These are phyloP conservation scores for Acanthopagrus latus DNA, from an alignment of 2,797 vertebrate species.

Conservation along the genomic window DNA sequence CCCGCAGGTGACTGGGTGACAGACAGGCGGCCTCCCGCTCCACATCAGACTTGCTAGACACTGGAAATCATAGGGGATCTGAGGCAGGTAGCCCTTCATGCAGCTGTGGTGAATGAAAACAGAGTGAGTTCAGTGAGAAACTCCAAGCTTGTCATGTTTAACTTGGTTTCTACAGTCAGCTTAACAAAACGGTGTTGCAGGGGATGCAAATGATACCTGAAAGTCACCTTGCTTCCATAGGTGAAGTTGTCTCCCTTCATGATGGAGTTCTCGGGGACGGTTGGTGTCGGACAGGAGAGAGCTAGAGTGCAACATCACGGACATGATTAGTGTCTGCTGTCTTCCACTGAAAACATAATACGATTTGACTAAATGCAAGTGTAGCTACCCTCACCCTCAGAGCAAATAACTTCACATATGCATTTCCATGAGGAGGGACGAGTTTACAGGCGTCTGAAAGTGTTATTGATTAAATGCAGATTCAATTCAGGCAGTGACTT, in stretches of 20 bases:
- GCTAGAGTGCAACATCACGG: slow-evolving; percentile 78
- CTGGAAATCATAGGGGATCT: slow-evolving; percentile 88
- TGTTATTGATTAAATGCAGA: slow-evolving; percentile 9
- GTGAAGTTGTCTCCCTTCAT: slow-evolving; percentile 92
- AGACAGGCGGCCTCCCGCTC: slow-evolving; percentile 88
- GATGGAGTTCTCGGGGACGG: slow-evolving; percentile 88
- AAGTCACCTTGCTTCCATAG: slow-evolving; percentile 93
- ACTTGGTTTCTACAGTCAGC: neutral
- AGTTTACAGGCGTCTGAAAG: neutral
- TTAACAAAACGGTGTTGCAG: slow-evolving; percentile 15
- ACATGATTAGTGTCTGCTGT: slow-evolving; percentile 1
- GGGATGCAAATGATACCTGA: slow-evolving; percentile 89
- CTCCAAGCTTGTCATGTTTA: rapidly evolving
- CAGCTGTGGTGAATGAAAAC: slow-evolving; percentile 85
- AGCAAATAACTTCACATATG: neutral
- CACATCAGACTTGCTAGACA: slow-evolving; percentile 91
- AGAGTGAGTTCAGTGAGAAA: neutral
- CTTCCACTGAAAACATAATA: neutral
- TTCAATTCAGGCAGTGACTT: slow-evolving; percentile 2
- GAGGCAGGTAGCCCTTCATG: slow-evolving; percentile 88
- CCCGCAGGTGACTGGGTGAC: slow-evolving; percentile 90
- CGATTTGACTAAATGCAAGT: neutral
- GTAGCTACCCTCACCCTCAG: neutral
- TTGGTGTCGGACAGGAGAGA: slow-evolving; percentile 89
- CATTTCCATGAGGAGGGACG: neutral